These are phyloP conservation scores for Dolomedes plantarius DNA, from an alignment of 2,888 invertebrate genomes.

Conservation along the genomic window DNA sequence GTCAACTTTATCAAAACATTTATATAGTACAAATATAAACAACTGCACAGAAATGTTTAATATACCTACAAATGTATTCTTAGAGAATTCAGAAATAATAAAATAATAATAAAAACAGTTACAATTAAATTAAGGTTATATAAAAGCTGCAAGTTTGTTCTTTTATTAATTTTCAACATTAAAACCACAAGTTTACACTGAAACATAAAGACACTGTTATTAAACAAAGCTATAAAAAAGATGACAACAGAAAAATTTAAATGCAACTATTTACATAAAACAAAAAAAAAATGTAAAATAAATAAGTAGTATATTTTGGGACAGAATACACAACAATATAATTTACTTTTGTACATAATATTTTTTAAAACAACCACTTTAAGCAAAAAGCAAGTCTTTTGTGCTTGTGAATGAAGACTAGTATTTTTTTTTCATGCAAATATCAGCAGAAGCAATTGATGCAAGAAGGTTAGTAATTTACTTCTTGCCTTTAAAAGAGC, in stretches of 20 bases:
- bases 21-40: not conserved
- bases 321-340: not conserved
- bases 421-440: constrained; percentile 21
- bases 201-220: not conserved
- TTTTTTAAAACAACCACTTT: constrained; percentile 26
- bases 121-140: no score
- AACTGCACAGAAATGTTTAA: not conserved
- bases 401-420: constrained; percentile 56
- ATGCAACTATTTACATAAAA: not conserved
- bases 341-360: constrained; percentile 21
- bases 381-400: constrained; percentile 29
- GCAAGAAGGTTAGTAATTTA: constrained; percentile 1
- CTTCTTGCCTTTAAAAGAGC: constrained; percentile 67
- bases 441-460: constrained; percentile 7
- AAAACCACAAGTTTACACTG: not conserved
- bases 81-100: not conserved
- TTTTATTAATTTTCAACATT: not conserved
- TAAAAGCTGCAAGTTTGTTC: no score
- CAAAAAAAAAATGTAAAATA: not conserved
- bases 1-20: constrained; percentile 1
- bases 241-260: not conserved
- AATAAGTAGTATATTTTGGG: not conserved
- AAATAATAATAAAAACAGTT: no score
- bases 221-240: not conserved
- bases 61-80: not conserved